Percentiles rank a stretch among this genome's conserved stretches.
These are phyloP conservation scores for Lamprotornis superbus DNA, from an alignment of 2,113 vertebrate species.

Conservation along the genomic window DNA sequence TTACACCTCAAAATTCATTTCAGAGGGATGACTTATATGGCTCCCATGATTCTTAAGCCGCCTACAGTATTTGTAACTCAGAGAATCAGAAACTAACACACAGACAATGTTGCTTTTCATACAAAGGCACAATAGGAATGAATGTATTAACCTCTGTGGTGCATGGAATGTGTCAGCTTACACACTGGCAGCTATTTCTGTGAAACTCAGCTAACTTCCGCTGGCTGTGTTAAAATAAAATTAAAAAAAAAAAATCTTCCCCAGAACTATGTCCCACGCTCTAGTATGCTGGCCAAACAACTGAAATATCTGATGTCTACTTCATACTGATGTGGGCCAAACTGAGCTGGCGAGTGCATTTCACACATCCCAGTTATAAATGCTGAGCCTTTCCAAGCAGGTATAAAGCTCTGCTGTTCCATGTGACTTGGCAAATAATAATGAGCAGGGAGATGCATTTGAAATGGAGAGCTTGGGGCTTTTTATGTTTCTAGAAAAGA, in stretches of 20 bases:
- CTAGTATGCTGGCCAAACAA: background rate
- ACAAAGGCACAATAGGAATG: constrained; percentile 57
- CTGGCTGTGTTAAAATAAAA: constrained; percentile 21
- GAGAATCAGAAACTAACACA: constrained; percentile 52
- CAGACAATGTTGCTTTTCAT: constrained; percentile 38
- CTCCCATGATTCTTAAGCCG: constrained; percentile 9
- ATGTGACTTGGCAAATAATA: background rate
- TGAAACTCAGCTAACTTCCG: constrained; percentile 52
- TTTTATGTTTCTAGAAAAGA: background rate
- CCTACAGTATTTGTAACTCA: constrained; percentile 49
- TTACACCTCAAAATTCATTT: constrained; percentile 31
- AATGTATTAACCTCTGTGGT: constrained; percentile 66
- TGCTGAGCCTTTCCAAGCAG: constrained; percentile 11
- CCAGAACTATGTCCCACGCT: background rate
- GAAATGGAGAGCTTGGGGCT: background rate
- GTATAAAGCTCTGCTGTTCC: background rate
- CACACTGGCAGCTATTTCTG: constrained; percentile 59
- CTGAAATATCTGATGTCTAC: constrained; percentile 15
- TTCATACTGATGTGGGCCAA: background rate
- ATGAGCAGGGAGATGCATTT: background rate
- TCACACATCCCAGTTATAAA: background rate
- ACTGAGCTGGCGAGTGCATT: background rate
- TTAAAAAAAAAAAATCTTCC: background rate
- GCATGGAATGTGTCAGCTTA: constrained; percentile 60
- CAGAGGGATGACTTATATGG: constrained; percentile 34